These are phyloP conservation scores for Typhlichthys subterraneus DNA, from an alignment of 2,797 vertebrate genomes.

Conservation along the genomic window DNA sequence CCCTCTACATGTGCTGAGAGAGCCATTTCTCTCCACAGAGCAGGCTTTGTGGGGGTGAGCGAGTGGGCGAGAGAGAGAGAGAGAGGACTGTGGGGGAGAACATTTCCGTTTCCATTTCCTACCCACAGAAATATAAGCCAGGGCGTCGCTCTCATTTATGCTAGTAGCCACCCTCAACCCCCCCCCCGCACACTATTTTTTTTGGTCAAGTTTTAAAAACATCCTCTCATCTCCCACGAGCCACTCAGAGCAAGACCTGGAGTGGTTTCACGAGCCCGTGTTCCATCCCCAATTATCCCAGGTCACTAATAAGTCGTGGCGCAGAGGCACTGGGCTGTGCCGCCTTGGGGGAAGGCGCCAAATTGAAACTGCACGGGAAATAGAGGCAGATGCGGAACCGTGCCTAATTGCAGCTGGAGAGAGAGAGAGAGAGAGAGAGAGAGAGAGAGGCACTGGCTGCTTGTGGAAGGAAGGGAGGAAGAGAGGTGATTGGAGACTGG, in stretches of 20 bases:
- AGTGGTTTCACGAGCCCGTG: slow-evolving; percentile 37
- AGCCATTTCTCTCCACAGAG: slow-evolving; percentile 52
- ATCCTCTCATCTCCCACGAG: slow-evolving; percentile 49
- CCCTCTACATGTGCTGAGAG: slow-evolving; percentile 47
- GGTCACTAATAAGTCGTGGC: slow-evolving; percentile 72
- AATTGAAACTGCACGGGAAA: slow-evolving; percentile 66
- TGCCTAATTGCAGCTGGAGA: slow-evolving; percentile 61
- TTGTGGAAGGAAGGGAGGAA: neutral
- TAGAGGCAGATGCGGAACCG: slow-evolving; percentile 60
- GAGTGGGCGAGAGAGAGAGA: slow-evolving; percentile 12
- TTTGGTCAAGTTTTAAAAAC: slow-evolving; percentile 50
- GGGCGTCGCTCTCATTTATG: slow-evolving; percentile 48
- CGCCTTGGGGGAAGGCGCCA: slow-evolving; percentile 64
- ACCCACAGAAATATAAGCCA: slow-evolving; percentile 53
- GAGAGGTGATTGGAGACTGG: slow-evolving; percentile 30
- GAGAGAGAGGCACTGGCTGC: slow-evolving; percentile 16
- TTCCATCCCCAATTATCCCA: slow-evolving; percentile 71
- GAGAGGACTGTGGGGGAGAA: slow-evolving; percentile 21
- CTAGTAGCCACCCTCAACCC: slow-evolving; percentile 29
- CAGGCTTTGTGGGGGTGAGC: slow-evolving; percentile 53
- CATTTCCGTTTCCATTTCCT: slow-evolving; percentile 59
- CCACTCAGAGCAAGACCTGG: slow-evolving; percentile 50
- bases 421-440: slow-evolving; percentile 14
- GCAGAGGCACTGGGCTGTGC: slow-evolving; percentile 69
- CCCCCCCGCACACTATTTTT: slow-evolving; percentile 4